Percentiles rank a stretch among this genome's conserved stretches.
These are phyloP conservation scores for Sinocyclocheilus rhinocerous DNA, from an alignment of 2,113 vertebrate genomes.

Conservation along the genomic window DNA sequence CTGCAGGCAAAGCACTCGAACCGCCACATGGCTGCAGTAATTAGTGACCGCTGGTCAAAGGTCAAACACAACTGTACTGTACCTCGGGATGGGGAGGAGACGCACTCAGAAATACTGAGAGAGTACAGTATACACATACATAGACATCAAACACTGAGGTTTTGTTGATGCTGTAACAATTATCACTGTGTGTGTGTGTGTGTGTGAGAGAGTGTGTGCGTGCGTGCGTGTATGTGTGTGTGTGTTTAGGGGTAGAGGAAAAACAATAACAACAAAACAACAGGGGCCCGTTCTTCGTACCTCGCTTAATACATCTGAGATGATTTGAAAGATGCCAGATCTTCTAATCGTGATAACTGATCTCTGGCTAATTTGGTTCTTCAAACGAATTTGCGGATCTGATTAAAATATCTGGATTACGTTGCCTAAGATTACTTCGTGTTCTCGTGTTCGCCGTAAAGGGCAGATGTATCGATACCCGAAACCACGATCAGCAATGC, in stretches of 20 bases:
- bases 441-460: too few relatives aligned
- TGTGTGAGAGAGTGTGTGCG: constrained; percentile 33
- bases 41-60: constrained; percentile 89
- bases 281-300: too few relatives aligned
- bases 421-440: too few relatives aligned
- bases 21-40: constrained; percentile 91
- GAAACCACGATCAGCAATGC: too few relatives aligned
- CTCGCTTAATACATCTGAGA: too few relatives aligned
- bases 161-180: constrained; percentile 64
- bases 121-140: constrained; percentile 28
- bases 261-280: not conserved
- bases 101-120: constrained; percentile 56
- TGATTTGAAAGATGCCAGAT: too few relatives aligned
- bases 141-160: constrained; percentile 51
- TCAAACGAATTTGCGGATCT: too few relatives aligned
- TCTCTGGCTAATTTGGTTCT: too few relatives aligned
- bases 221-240: constrained; percentile 12
- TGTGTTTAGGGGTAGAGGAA: too few relatives aligned
- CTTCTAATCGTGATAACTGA: too few relatives aligned
- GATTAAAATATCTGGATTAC: too few relatives aligned
- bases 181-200: constrained; percentile 59
- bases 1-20: constrained; percentile 84
- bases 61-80: constrained; percentile 83
- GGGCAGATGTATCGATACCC: too few relatives aligned
- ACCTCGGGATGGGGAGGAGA: constrained; percentile 82